These are phyloP conservation scores for Strix uralensis DNA, from an alignment of 2,113 vertebrate genomes.

Conservation along the genomic window DNA sequence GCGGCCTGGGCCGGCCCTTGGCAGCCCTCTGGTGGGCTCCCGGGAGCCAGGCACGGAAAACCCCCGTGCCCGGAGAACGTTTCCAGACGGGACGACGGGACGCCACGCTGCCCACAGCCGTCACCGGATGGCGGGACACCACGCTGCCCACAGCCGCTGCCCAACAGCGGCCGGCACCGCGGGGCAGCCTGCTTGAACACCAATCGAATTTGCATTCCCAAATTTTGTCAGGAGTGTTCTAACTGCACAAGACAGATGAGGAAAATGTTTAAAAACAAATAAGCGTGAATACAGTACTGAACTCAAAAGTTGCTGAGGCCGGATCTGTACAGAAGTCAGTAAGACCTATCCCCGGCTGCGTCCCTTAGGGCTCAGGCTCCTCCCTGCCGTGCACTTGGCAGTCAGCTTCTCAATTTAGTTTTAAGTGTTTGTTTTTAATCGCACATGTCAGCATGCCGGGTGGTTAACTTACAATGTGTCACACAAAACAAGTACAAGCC, in stretches of 20 bases:
- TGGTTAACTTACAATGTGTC: slow-evolving; percentile 36
- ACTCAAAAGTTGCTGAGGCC: neutral
- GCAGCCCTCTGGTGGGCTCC: slow-evolving; percentile 1
- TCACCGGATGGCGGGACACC: too few relatives aligned
- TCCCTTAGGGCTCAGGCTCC: neutral
- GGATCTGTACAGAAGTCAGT: neutral
- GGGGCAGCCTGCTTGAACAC: fast-evolving
- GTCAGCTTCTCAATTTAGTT: neutral
- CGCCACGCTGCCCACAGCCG: too few relatives aligned
- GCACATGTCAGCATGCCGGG: slow-evolving; percentile 24
- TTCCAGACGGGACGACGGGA: fast-evolving
- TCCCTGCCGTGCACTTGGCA: neutral
- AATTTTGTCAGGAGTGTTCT: neutral
- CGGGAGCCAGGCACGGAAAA: neutral
- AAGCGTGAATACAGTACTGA: fast-evolving
- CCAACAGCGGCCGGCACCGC: fast-evolving
- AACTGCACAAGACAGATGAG: neutral
- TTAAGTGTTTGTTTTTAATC: slow-evolving; percentile 41
- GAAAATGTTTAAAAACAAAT: neutral
- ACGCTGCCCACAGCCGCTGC: fast-evolving
- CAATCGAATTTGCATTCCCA: fast-evolving
- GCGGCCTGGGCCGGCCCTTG: neutral
- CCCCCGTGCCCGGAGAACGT: neutral
- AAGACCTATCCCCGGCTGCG: neutral
- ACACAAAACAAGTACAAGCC: slow-evolving; percentile 28